Evolutionary conservation across 2,113 vertebrate genomes (phyloP).

Genomic region (Eublepharis macularius): DNA sequence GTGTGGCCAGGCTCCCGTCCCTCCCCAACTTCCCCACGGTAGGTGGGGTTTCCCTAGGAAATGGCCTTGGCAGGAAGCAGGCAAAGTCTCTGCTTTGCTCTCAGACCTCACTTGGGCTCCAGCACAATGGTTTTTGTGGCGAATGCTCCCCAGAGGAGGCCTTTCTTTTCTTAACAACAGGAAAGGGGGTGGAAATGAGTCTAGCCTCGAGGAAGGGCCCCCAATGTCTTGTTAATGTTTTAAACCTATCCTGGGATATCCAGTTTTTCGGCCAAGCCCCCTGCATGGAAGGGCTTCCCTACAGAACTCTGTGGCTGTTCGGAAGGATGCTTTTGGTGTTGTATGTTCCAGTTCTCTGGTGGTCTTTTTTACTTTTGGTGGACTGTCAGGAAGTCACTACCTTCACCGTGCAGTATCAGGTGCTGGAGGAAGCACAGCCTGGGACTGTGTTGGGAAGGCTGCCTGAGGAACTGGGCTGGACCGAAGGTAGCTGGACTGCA

Average conservation of each 20-base stretch:
- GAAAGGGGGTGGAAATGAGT: neutral
- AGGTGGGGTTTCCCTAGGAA: constrained; percentile 85
- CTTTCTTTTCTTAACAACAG: neutral
- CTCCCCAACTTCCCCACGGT: constrained; percentile 84
- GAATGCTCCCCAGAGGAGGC: neutral
- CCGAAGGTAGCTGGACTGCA: constrained; percentile 50
- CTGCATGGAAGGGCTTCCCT: neutral
- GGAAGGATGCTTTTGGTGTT: constrained; percentile 58
- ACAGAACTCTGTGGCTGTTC: accelerated
- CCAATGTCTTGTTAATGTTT: accelerated
- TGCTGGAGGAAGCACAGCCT: constrained; percentile 84
- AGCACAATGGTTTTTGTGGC: neutral
- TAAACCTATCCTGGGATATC: neutral
- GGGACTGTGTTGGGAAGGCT: constrained; percentile 86
- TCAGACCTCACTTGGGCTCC: constrained; percentile 17
- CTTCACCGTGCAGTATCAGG: constrained; percentile 78
- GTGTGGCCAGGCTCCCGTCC: constrained; percentile 56
- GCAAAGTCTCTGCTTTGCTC: constrained; percentile 50
- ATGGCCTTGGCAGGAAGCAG: constrained; percentile 54
- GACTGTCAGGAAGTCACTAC: constrained; percentile 73
- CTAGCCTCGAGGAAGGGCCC: constrained; percentile 31
- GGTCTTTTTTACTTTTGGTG: constrained; percentile 65
- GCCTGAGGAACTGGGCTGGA: constrained; percentile 77
- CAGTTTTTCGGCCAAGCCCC: neutral
- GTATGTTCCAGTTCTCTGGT: constrained; percentile 63